A percentile compares a stretch with the other conserved stretches of the same genome.
Conservation (phyloP, 2,797 vertebrate genomes). For the Anguilla anguilla region DNA sequence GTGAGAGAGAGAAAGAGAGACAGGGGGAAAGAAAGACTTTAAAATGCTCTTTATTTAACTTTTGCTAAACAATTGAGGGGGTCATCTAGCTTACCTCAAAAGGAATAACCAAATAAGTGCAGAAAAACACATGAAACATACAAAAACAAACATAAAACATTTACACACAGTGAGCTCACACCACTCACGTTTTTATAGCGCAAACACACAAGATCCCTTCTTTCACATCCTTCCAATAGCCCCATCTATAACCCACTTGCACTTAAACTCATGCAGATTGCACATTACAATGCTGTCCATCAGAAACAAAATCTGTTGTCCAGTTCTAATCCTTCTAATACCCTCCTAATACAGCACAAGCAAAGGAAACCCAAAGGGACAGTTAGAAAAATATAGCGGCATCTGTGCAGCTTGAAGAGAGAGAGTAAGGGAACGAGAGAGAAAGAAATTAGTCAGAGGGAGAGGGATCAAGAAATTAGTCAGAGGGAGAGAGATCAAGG, state of each 20-base stretch:
- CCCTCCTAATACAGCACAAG: not conserved
- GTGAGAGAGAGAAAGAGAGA: not conserved
- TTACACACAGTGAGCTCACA: not conserved
- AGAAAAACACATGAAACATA: too few relatives aligned
- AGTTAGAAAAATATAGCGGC: not conserved
- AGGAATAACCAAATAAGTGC: too few relatives aligned
- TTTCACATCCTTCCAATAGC: not conserved
- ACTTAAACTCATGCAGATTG: not conserved
- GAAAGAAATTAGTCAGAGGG: not conserved
- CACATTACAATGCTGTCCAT: not conserved
- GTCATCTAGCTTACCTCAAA: too few relatives aligned
- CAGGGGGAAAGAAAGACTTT: not conserved
- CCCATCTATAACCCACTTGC: not conserved
- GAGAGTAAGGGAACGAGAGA: not conserved
- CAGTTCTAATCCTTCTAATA: not conserved
- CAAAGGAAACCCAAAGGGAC: not conserved
- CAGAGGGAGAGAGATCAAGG: not conserved
- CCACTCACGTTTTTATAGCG: not conserved
- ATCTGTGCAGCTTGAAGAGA: not conserved
- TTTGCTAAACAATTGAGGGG: not conserved
- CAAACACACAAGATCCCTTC: not conserved
- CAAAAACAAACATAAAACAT: too few relatives aligned
- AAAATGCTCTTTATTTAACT: not conserved
- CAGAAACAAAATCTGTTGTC: not conserved
- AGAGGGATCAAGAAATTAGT: not conserved